Evolutionary conservation across 2,888 invertebrate genomes (phyloP), one percentile per base, ranked within the genome.

Genomic region (Penaeus monodon): DNA sequence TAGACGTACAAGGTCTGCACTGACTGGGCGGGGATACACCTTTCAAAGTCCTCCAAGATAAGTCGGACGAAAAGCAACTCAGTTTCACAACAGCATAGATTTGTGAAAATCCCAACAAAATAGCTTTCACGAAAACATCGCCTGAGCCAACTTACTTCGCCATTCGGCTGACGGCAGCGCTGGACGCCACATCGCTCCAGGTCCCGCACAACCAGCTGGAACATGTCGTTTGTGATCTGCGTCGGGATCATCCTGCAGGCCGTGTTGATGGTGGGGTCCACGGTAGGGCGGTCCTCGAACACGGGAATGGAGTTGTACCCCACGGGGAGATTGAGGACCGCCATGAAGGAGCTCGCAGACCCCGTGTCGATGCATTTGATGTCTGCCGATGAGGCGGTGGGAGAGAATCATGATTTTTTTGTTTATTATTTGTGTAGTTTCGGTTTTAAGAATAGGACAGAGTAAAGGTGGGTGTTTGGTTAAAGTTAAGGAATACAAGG

Each of bases 231-330:
- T 33, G 79, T 77, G 29, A 85, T 73, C 74, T 84, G 74, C 8
- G 88, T 86, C 17, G 86, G 83, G 44, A 84, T 89, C 81, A 89
- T 86, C 38, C 88, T 70, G 74, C 89, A 89, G 73, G 76, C 80
- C 4, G 89, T 85, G 83, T 89, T 86, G 68, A 86, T 89, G 33
- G 88, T 84, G 38, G 88, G 89, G 68, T 89, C 89, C 12, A 89
- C 73, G 44, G 74, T 66, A 12, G 89, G 89, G 1, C 84, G 78
- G 64, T 89, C 88, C 66, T 89, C 86, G 38, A 89, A 86, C 7
- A 89, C 86, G 17, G 89, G 89, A n/a, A 88, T 84, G 66, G 88
- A 65, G 44, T 86, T 85, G 80, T 68, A 86, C 0, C 86, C 88
- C 27, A 82, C 29, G 0, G 89, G 89, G 2, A 88, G 82, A 2